Conservation (phyloP, 1,140 invertebrate genomes). For the Philotrypesis tridentata region DNA sequence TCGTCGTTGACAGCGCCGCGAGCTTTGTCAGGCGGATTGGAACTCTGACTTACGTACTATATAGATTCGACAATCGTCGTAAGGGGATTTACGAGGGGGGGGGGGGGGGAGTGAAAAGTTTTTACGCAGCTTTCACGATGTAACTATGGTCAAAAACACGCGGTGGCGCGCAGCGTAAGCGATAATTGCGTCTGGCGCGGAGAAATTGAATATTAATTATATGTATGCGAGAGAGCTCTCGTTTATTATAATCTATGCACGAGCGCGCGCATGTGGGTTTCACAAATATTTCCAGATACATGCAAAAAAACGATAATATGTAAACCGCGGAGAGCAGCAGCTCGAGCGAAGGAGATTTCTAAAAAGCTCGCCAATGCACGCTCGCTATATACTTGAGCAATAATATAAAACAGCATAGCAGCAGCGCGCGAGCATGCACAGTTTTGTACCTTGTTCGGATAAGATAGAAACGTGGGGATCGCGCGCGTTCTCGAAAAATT, state of each 20-base stretch:
- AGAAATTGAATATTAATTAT: conserved; percentile 37
- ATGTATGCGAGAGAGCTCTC: not conserved
- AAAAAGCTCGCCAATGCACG: not conserved
- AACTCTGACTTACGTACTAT: too few species aligned
- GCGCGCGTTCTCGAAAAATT: too few species aligned
- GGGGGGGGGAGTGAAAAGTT: not conserved
- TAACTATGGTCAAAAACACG: not conserved
- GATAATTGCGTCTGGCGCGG: not conserved
- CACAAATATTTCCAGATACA: conserved; percentile 7
- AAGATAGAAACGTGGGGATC: not conserved
- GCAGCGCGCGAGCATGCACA: too few species aligned
- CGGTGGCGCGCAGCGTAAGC: not conserved
- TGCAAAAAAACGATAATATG: not conserved
- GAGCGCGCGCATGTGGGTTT: conserved; percentile 1
- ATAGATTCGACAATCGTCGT: too few species aligned
- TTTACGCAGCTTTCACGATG: conserved; percentile 24
- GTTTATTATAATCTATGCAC: not conserved
- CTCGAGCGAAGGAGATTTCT: not conserved
- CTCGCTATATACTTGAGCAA: not conserved
- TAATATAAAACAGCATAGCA: not conserved
- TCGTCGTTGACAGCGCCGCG: not conserved
- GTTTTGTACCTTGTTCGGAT: too few species aligned
- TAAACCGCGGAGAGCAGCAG: too few species aligned
- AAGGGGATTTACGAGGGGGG: too few species aligned
- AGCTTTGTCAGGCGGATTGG: not conserved